A percentile compares a stretch with the other conserved stretches of the same genome.
Conservation (phyloP, 2,888 invertebrate genomes). For the Synergus gifuensis region DNA sequence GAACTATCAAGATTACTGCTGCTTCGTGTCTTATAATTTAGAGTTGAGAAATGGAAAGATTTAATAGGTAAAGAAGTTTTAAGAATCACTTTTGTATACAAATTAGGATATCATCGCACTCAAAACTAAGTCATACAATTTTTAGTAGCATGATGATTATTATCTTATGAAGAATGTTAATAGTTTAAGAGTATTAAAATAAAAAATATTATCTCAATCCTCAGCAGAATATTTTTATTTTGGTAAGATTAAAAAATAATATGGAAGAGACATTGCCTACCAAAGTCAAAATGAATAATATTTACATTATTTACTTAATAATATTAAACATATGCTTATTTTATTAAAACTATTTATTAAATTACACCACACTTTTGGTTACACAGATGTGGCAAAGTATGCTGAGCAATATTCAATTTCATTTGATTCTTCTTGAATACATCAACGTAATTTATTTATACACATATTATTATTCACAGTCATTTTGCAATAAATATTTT, state of each 20-base stretch:
- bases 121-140: background rate
- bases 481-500: background rate
- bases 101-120: background rate
- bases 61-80: background rate
- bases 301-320: background rate
- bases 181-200: background rate
- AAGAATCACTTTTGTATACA: background rate
- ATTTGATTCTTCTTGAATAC: background rate
- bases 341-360: background rate
- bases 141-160: background rate
- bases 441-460: background rate
- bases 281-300: background rate
- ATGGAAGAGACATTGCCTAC: background rate
- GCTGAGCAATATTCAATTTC: background rate
- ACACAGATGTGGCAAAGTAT: background rate
- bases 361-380: background rate
- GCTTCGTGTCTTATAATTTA: constrained; percentile 28
- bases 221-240: background rate
- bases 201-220: background rate
- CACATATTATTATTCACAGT: background rate
- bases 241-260: background rate
- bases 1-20: constrained; percentile 40
- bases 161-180: background rate
- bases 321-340: background rate
- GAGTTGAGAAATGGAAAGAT: background rate